Evolutionary conservation across 2,113 vertebrate species (phyloP).

Genomic region (Cairina moschata): DNA sequence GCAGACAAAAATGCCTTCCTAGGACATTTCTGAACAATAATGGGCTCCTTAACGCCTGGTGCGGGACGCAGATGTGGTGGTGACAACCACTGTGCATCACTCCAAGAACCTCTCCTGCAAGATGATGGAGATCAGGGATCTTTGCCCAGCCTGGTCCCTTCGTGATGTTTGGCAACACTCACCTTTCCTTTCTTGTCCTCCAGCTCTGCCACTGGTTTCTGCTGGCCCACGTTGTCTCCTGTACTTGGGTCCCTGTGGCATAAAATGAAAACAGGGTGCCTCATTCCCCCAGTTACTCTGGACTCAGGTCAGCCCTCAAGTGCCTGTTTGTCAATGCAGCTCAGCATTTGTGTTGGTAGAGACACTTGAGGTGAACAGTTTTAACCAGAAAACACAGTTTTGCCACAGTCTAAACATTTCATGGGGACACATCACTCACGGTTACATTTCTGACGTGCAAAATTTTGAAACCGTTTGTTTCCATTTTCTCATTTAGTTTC

Average conservation of each 20-base stretch:
- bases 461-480: background rate
- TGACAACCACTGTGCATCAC: background rate
- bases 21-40: background rate
- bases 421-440: accelerated
- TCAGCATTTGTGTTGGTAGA: background rate
- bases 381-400: background rate
- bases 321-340: background rate
- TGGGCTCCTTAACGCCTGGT: background rate
- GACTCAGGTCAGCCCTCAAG: accelerated
- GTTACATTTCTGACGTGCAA: background rate
- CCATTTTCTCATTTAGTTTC: background rate
- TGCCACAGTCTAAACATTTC: background rate
- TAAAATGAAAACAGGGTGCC: background rate
- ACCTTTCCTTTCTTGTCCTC: background rate
- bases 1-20: background rate
- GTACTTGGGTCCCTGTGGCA: background rate
- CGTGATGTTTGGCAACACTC: background rate
- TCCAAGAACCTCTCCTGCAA: background rate
- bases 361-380: background rate
- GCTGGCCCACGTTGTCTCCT: background rate
- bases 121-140: background rate
- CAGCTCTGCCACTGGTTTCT: background rate
- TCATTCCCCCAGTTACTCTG: background rate
- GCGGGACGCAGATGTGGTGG: accelerated
- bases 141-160: background rate